Percentiles rank a stretch among this genome's conserved stretches.
Conservation (phyloP, 2,113 vertebrate species). For the Anoplopoma fimbria region DNA sequence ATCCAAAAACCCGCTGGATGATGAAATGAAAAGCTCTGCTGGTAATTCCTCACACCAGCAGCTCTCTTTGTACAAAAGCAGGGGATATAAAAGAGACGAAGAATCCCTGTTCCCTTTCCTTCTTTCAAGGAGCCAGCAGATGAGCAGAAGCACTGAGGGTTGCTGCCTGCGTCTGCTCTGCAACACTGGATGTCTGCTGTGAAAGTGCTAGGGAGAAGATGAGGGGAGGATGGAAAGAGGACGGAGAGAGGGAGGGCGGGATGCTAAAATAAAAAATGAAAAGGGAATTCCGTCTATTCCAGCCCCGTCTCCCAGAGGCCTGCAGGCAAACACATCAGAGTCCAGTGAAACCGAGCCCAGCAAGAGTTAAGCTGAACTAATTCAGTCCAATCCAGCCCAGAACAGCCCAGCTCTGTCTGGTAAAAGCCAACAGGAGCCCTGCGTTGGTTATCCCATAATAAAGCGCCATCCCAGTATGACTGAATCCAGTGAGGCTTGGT, state of each 20-base stretch:
- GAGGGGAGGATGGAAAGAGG: slow-evolving; percentile 64
- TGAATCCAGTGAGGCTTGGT: slow-evolving; percentile 52
- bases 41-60: slow-evolving; percentile 43
- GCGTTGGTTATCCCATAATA: slow-evolving; percentile 16
- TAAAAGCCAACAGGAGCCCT: slow-evolving; percentile 14
- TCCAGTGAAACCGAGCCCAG: slow-evolving; percentile 37
- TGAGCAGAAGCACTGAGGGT: slow-evolving; percentile 61
- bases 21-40: slow-evolving; percentile 16
- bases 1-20: slow-evolving; percentile 51
- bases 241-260: slow-evolving; percentile 54
- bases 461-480: slow-evolving; percentile 33
- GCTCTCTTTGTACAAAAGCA: slow-evolving; percentile 28
- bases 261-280: slow-evolving; percentile 38
- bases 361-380: slow-evolving; percentile 55
- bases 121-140: slow-evolving; percentile 57
- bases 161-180: slow-evolving; percentile 78
- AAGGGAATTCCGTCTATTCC: slow-evolving; percentile 68
- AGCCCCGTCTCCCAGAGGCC: slow-evolving; percentile 41
- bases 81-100: slow-evolving; percentile 30
- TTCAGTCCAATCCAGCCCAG: slow-evolving; percentile 41
- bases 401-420: slow-evolving; percentile 17
- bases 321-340: slow-evolving; percentile 51
- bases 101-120: slow-evolving; percentile 28
- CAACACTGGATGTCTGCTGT: slow-evolving; percentile 73
- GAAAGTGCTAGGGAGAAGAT: slow-evolving; percentile 75